Percentiles rank a stretch among this genome's conserved stretches.
Conservation (phyloP, 37 sponge, comb jelly and placozoan genomes). For the Petrosia ficiformis region DNA sequence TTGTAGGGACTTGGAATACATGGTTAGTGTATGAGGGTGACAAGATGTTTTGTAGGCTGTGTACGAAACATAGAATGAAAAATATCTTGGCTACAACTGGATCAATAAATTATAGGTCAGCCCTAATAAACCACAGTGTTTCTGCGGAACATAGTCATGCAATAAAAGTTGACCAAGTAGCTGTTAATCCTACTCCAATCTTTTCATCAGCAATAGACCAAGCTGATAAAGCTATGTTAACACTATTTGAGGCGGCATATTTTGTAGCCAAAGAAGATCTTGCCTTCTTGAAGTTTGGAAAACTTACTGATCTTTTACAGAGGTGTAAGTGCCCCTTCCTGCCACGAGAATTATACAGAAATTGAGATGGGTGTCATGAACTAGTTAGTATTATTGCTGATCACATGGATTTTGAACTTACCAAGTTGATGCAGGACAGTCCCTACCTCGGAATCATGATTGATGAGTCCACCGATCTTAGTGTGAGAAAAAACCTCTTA, state of each 20-base stretch:
- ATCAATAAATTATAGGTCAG: not conserved
- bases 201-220: not conserved
- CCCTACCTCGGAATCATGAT: not conserved
- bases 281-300: not conserved
- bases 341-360: not conserved
- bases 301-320: not conserved
- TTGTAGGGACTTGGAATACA: no score
- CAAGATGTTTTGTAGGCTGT: slow-evolving; percentile 5
- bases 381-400: slow-evolving; percentile 4
- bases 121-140: not conserved
- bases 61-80: not conserved
- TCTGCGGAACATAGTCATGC: not conserved
- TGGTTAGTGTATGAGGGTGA: not conserved
- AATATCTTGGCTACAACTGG: not conserved
- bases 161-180: not conserved
- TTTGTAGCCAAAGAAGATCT: slow-evolving; percentile 6
- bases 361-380: slow-evolving; percentile 9
- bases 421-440: not conserved
- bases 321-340: not conserved
- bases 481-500: not conserved
- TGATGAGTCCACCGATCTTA: not conserved
- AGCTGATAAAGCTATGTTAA: slow-evolving; percentile 10
- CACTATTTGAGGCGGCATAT: slow-evolving; percentile 1
- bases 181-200: not conserved
- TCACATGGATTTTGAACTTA: not conserved